Evolutionary conservation across 35 echinoderm and acorn worm genomes (phyloP), one percentile per base, ranked within the genome.

Genomic region (Antedon bifida): DNA sequence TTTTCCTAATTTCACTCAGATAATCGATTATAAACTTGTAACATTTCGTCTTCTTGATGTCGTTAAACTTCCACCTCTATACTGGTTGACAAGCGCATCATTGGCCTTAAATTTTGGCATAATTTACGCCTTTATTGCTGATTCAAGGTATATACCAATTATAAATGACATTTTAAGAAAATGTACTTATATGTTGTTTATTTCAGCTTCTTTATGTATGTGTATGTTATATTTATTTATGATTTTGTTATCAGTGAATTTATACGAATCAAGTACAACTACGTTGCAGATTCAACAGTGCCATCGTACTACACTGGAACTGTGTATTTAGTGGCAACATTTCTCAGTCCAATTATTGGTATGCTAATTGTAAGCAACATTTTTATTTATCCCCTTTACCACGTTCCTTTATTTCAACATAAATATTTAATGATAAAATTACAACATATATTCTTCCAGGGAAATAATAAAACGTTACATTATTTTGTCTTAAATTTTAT

Each of bases 91-190:
- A 17, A 55, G 34, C 31, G 35, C 88, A 29, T 84, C 90, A 11
- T 88, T 91, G 10, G 88, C 88, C 85, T 88, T 91, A 76, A 88
- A 84, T 78, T 91, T 88, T 82, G 87, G 84, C 51, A 85, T 85
- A 80, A 85, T 91, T 28, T 91, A 87, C 77, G 85, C 90, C 19
- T 91, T 91, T 81, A 76, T 91, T 4, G 89, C 89, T 78, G 89
- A 91, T 91, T 84, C 89, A 82, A 91, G 89, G 89, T 91, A 84
- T 29, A n/a, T 30, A 38, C 26, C 14, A 23, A 17, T n/a, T 28
- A 36, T n/a, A 39, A 14, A 34, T 14, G 14, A 30, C 14, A 78
- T 78, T 14, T 14, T 78, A 78, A 14, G 12, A 78, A 30, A 11
- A 78, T 11, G 30, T 14, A 11, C 31, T 26, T n/a, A 30, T 33